A percentile compares a stretch with the other conserved stretches of the same genome.
Evolutionary conservation across 2,888 invertebrate genomes (phyloP).

Genomic region (Melieria omissa): DNA sequence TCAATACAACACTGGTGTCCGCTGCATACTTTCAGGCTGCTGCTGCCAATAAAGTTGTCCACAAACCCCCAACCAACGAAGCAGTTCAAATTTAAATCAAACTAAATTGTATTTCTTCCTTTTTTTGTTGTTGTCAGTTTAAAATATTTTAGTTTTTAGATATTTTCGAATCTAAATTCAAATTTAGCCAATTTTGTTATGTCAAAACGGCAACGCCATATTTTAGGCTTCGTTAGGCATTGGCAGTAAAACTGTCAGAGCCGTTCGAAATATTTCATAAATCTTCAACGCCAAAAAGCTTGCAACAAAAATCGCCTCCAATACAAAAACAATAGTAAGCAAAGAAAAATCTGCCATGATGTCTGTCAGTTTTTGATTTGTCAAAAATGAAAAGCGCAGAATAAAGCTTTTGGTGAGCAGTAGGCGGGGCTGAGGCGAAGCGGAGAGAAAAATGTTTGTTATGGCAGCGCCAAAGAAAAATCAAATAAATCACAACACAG

Average conservation of each 20-base stretch:
- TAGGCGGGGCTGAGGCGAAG: neutral
- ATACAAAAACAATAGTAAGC: too few relatives aligned
- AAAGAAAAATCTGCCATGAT: neutral
- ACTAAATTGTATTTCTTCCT: too few relatives aligned
- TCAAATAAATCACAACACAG: constrained; percentile 28
- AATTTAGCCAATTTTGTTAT: too few relatives aligned
- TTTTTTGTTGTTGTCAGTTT: too few relatives aligned
- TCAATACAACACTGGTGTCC: too few relatives aligned
- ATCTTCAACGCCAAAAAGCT: constrained; percentile 21
- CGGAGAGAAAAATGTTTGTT: neutral
- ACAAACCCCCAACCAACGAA: too few relatives aligned
- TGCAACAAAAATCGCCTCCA: neutral
- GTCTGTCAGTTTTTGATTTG: constrained; percentile 29
- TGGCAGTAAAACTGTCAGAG: constrained; percentile 24
- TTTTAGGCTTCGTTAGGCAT: neutral
- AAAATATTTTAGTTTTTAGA: too few relatives aligned
- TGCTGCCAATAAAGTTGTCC: too few relatives aligned
- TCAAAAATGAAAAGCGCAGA: constrained; percentile 7
- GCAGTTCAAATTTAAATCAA: too few relatives aligned
- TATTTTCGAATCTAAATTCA: too few relatives aligned
- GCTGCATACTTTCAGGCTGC: too few relatives aligned
- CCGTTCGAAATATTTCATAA: constrained; percentile 26
- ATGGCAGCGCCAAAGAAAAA: constrained; percentile 9
- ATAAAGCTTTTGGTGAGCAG: neutral
- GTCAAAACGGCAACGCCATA: neutral